phyloP scores from a whole-genome alignment of 2,113 vertebrate genomes.

The Callionymus lyra region DNA sequence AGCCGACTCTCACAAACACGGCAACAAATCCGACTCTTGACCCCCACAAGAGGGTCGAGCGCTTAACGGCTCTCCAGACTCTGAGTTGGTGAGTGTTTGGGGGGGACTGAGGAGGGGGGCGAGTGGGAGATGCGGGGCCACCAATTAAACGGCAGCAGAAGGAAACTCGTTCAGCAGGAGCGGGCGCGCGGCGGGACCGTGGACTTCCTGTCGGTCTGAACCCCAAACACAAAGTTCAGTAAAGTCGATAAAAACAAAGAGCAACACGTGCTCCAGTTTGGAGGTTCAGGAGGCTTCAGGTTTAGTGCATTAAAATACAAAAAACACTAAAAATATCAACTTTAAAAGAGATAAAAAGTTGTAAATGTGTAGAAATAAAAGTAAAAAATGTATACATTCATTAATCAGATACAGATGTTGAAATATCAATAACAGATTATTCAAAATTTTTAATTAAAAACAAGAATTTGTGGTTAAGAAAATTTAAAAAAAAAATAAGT shows the following conservation, averaged over 20 bases:
- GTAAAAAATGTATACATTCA: background rate
- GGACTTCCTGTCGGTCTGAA: background rate
- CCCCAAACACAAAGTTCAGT: no score
- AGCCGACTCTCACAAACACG: slow-evolving; percentile 16
- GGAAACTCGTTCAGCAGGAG: slow-evolving; percentile 61
- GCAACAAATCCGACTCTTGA: slow-evolving; percentile 35
- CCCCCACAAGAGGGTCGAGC: slow-evolving; percentile 31
- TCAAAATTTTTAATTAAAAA: background rate
- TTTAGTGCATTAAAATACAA: no score
- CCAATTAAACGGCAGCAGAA: slow-evolving; percentile 54
- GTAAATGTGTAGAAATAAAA: background rate
- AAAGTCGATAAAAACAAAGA: no score
- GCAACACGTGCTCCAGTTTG: no score
- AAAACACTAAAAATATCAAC: no score
- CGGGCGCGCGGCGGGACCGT: no score
- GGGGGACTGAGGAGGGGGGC: no score
- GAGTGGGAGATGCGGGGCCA: background rate
- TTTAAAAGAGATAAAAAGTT: background rate
- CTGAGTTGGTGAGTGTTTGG: slow-evolving; percentile 12
- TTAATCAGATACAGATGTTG: background rate
- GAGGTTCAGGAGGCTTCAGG: background rate
- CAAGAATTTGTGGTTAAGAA: no score
- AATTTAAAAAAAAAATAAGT: no score
- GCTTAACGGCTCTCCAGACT: slow-evolving; percentile 50
- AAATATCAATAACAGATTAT: background rate